Conservation (phyloP, 2,797 vertebrate species). For the Sandelia bainsii region DNA sequence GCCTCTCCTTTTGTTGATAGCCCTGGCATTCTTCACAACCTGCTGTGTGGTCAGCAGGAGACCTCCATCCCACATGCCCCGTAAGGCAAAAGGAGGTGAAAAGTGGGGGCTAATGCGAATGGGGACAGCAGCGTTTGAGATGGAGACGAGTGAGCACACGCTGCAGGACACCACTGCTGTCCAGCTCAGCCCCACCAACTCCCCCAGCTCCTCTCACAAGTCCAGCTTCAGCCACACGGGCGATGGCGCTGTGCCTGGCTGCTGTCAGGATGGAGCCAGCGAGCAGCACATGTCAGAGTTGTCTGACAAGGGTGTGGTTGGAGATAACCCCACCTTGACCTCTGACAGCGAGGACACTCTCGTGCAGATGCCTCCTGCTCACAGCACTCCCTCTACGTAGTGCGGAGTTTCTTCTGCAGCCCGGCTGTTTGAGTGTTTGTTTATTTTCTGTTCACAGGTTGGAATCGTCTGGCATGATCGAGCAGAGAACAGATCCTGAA, state of each 20-base stretch:
- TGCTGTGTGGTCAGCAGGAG: conserved; percentile 91
- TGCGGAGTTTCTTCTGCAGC: not conserved
- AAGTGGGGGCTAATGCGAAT: conserved; percentile 85
- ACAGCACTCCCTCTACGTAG: conserved; percentile 32
- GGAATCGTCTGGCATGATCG: not conserved
- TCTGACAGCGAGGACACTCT: conserved; percentile 40
- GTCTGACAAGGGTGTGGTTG: conserved; percentile 63
- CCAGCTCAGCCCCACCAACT: conserved; percentile 92
- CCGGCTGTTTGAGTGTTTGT: not conserved
- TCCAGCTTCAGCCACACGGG: conserved; percentile 82
- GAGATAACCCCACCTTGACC: conserved; percentile 51
- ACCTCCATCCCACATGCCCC: conserved; percentile 71
- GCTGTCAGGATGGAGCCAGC: conserved; percentile 67
- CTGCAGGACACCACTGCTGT: conserved; percentile 94
- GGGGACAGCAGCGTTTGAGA: conserved; percentile 88
- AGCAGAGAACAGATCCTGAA: not conserved
- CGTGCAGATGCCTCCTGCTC: conserved; percentile 70
- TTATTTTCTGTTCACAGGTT: conserved; percentile 12
- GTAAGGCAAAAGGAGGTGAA: conserved; percentile 75
- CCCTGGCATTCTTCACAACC: conserved; percentile 89
- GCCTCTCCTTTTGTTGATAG: conserved; percentile 88
- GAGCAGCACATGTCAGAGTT: conserved; percentile 40
- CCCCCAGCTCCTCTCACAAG: conserved; percentile 86
- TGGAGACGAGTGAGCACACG: conserved; percentile 94
- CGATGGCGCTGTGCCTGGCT: not conserved